Conservation (phyloP, 2,797 vertebrate species). For the Decapterus maruadsi region DNA sequence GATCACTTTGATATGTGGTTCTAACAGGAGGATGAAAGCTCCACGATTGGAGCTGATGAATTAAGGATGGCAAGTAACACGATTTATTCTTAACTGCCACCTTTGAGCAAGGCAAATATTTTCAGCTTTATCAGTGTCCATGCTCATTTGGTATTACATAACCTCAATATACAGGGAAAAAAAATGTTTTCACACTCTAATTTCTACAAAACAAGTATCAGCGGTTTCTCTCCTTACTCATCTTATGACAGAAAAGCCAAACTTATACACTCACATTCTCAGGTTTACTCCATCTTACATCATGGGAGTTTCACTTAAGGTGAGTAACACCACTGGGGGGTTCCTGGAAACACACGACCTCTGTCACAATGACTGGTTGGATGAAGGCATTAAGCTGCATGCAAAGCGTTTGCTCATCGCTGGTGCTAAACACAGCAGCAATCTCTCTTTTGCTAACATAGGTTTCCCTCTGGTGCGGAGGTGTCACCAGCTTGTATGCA, state of each 20-base stretch:
- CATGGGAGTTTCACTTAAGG: constrained; percentile 51
- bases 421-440: constrained; percentile 28
- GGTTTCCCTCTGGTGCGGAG: constrained; percentile 34
- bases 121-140: constrained; percentile 32
- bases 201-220: constrained; percentile 30
- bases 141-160: constrained; percentile 44
- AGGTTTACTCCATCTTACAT: constrained; percentile 61
- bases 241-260: constrained; percentile 42
- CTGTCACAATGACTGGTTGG: constrained; percentile 39
- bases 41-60: constrained; percentile 64
- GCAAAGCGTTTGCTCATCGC: constrained; percentile 28
- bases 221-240: background rate
- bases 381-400: constrained; percentile 19
- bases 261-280: constrained; percentile 6
- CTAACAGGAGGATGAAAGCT: constrained; percentile 68
- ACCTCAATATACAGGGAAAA: constrained; percentile 20
- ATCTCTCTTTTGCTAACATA: constrained; percentile 49
- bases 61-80: constrained; percentile 72
- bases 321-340: constrained; percentile 34
- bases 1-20: constrained; percentile 59
- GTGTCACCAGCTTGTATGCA: constrained; percentile 9
- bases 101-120: constrained; percentile 73
- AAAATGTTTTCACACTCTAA: constrained; percentile 30
- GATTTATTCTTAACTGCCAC: constrained; percentile 70
- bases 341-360: constrained; percentile 64